Conservation (phyloP, 2,888 invertebrate genomes). For the Rhagium mordax region DNA sequence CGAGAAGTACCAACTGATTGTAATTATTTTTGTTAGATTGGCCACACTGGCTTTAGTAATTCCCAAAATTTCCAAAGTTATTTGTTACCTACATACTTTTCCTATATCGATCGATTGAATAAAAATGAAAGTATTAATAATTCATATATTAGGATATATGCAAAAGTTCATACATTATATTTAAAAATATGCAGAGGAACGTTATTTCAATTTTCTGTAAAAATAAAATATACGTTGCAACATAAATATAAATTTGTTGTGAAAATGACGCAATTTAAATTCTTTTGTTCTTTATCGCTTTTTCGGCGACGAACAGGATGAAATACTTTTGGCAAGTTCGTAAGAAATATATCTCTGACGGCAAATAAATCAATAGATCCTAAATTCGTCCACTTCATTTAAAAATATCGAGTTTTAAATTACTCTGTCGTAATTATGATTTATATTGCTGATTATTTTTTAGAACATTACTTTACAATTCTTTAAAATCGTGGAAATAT, state of each 20-base stretch:
- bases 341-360: constrained; percentile 5
- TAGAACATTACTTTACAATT: too few relatives aligned
- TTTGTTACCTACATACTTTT: too few relatives aligned
- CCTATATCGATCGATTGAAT: too few relatives aligned
- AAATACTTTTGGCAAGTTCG: neutral
- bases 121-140: neutral
- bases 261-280: constrained; percentile 26
- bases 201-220: constrained; percentile 7
- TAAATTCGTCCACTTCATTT: constrained; percentile 19
- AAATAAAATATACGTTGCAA: neutral
- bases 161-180: too few relatives aligned
- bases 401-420: constrained; percentile 10
- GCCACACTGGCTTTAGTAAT: too few relatives aligned
- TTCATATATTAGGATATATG: neutral
- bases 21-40: too few relatives aligned
- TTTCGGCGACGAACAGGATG: neutral
- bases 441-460: constrained; percentile 4
- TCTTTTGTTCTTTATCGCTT: constrained; percentile 27
- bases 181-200: too few relatives aligned
- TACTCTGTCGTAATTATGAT: constrained; percentile 8
- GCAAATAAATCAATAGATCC: constrained; percentile 18
- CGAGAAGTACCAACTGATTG: too few relatives aligned
- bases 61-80: too few relatives aligned
- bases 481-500: too few relatives aligned
- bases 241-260: constrained; percentile 6